phyloP scores from a whole-genome alignment of 2,888 invertebrate genomes.

The Cloeon dipterum region DNA sequence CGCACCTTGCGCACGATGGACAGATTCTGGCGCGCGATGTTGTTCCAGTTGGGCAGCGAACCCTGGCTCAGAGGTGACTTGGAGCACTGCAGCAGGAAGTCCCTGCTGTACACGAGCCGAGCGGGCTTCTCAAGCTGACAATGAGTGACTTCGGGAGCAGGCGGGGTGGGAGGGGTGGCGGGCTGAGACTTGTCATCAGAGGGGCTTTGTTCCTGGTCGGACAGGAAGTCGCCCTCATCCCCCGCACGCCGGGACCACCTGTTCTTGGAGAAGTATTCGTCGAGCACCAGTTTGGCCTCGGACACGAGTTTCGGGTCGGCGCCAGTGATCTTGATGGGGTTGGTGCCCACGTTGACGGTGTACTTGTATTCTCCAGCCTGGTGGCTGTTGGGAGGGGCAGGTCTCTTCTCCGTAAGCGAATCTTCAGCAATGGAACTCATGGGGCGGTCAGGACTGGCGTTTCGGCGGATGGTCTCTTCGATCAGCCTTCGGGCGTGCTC shows the following conservation, averaged over 20 bases:
- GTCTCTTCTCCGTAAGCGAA: conserved; percentile 2
- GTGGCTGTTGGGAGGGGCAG: conserved; percentile 57
- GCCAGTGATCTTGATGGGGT: conserved; percentile 67
- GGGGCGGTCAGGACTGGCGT: conserved; percentile 71
- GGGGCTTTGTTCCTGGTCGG: too few species aligned
- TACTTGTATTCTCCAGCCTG: conserved; percentile 71
- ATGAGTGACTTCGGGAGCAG: too few species aligned
- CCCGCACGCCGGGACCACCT: conserved; percentile 16
- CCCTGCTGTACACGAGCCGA: conserved; percentile 8
- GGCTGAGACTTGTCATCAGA: too few species aligned
- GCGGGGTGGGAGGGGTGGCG: too few species aligned
- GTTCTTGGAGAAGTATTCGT: conserved; percentile 48
- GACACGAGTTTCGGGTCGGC: conserved; percentile 61
- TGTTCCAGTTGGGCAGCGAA: conserved; percentile 26
- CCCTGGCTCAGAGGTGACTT: conserved; percentile 26
- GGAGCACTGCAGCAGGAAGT: conserved; percentile 23
- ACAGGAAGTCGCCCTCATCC: too few species aligned
- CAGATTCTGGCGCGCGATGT: conserved; percentile 26
- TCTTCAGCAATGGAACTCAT: conserved; percentile 43
- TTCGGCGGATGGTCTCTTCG: conserved; percentile 84
- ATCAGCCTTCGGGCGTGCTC: conserved; percentile 86
- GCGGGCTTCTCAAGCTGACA: too few species aligned
- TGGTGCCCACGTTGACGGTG: conserved; percentile 62
- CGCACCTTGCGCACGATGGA: conserved; percentile 25
- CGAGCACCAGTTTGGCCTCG: conserved; percentile 71